Evolutionary conservation across 2,113 vertebrate genomes (phyloP).

Genomic region (Talpa occidentalis): DNA sequence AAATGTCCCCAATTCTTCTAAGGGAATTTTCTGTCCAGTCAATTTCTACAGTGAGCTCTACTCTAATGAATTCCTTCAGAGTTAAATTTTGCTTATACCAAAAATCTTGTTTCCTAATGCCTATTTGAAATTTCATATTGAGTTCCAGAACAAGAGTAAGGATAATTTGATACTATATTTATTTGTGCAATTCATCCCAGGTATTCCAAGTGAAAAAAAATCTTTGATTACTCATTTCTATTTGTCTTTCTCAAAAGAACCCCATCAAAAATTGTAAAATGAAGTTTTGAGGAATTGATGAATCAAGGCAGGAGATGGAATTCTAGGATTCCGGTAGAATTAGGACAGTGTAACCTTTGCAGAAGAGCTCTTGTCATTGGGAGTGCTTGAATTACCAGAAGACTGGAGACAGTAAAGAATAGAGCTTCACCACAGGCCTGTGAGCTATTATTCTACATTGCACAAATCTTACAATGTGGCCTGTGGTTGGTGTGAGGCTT

Average conservation of each 20-base stretch:
- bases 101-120: background rate
- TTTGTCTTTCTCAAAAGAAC: conserved; percentile 29
- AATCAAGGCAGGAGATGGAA: background rate
- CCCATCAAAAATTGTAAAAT: conserved; percentile 19
- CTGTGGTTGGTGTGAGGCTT: background rate
- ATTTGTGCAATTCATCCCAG: conserved; percentile 17
- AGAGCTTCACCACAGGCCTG: background rate
- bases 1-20: background rate
- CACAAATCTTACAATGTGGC: background rate
- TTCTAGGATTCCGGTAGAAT: background rate
- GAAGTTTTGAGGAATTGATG: background rate
- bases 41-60: background rate
- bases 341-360: background rate
- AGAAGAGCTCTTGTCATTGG: background rate
- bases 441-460: background rate
- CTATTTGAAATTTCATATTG: background rate
- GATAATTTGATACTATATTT: background rate
- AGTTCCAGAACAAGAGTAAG: conserved; percentile 7
- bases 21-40: background rate
- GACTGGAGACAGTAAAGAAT: background rate
- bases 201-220: background rate
- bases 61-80: background rate
- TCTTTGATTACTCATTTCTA: background rate
- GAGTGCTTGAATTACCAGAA: background rate
- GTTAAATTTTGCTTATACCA: background rate